Base-by-base conservation (phyloP, 2,113 vertebrate genomes). In the Bagarius yarrelli region DNA sequence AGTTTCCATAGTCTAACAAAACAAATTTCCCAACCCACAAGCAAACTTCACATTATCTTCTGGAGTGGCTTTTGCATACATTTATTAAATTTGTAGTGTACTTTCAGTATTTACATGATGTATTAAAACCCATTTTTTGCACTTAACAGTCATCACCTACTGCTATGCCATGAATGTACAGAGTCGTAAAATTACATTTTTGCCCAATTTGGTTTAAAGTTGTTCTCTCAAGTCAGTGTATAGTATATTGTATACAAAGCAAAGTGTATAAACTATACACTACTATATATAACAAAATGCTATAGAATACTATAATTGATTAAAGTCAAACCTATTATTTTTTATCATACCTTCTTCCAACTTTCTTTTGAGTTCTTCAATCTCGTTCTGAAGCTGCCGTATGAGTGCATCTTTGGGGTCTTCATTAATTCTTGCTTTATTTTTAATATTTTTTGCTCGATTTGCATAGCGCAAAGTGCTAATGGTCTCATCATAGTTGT, bases 401-500 rank as follows among this genome's bases (percentile, higher is more conserved):
- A 99, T 90, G 16, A 98, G 85, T n/a, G 98, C 97, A 81, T 99
- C 98, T 84, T 99, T 99, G 59, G 98, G 98, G 85, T 99, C 98
- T 83, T 99, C 98, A 5, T 99, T 99, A 85, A 99, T 99, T 89
- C 97, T 95, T 83, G 98, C 98, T 91, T 99, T 99, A 90, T 99
- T 99, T 91, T 99, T 99, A 83, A 99, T 99, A 89, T 99, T 99
- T 90, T 99, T 99, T 85, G 98, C 98, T 85, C 98, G 91, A 72
- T 99, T 99, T 47, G 98, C 98, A n/a, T 99, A 99, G 76, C 98
- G 94, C 61, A 99, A 91, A 0, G 97, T 98, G 87, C 98, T 99
- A 88, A 99, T 99, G 64, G 98, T 99, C 90, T 99, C 98, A 76
- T 99, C 98, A 0, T 99, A 99, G 89, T 99, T 99, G 85, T 99